Conservation (phyloP, 2,797 vertebrate genomes). For the Rhinatrema bivittatum region DNA sequence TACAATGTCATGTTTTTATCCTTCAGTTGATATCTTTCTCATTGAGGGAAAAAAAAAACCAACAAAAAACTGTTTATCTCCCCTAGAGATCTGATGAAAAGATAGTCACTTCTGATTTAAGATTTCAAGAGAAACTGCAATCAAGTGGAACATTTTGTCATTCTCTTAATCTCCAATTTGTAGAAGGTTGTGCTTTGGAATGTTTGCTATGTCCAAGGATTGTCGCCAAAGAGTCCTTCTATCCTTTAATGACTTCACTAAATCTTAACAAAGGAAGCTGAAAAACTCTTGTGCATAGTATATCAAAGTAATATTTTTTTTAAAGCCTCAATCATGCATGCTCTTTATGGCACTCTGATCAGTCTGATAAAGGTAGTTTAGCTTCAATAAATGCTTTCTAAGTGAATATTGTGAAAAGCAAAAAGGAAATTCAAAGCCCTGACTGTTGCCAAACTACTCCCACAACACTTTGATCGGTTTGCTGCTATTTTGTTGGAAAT, state of each 20-base stretch:
- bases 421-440: slow-evolving; percentile 63
- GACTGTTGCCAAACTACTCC: slow-evolving; percentile 57
- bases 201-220: slow-evolving; percentile 61
- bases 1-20: slow-evolving; percentile 63
- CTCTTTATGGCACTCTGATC: slow-evolving; percentile 65
- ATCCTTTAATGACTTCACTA: slow-evolving; percentile 59
- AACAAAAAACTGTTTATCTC: slow-evolving; percentile 30
- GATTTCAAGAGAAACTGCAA: slow-evolving; percentile 54
- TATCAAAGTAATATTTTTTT: slow-evolving; percentile 63
- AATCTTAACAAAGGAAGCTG: slow-evolving; percentile 69
- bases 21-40: slow-evolving; percentile 56
- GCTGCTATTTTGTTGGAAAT: slow-evolving; percentile 56
- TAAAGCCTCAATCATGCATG: slow-evolving; percentile 65
- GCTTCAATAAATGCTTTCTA: slow-evolving; percentile 65
- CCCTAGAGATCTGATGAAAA: slow-evolving; percentile 53
- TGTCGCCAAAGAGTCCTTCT: slow-evolving; percentile 64
- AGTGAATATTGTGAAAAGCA: slow-evolving; percentile 63
- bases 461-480: slow-evolving; percentile 60
- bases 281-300: slow-evolving; percentile 60
- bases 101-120: slow-evolving; percentile 49
- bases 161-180: slow-evolving; percentile 65
- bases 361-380: slow-evolving; percentile 65
- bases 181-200: slow-evolving; percentile 64
- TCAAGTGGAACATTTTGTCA: slow-evolving; percentile 64
- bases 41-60: slow-evolving; percentile 17